Conservation (phyloP, 2,113 vertebrate species). For the Thamnaconus septentrionalis region DNA sequence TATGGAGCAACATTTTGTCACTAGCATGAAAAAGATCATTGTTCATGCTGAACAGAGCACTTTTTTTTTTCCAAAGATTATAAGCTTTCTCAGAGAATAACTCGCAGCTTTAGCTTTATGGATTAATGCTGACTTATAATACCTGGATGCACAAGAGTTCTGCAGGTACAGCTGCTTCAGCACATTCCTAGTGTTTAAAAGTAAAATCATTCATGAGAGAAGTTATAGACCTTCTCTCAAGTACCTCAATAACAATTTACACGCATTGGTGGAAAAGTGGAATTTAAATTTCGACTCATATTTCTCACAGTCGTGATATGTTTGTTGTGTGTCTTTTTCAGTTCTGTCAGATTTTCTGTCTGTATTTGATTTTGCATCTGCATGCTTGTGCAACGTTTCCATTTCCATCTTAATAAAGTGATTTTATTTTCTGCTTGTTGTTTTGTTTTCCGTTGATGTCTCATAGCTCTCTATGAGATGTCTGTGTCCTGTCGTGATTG, state of each 20-base stretch:
- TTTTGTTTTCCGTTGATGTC: conserved; percentile 52
- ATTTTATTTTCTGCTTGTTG: conserved; percentile 52
- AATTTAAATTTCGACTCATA: neutral
- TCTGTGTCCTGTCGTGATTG: conserved; percentile 41
- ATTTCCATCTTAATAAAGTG: conserved; percentile 67
- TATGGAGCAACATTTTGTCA: no score
- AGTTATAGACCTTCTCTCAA: conserved; percentile 4
- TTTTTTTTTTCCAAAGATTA: no score
- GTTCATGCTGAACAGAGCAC: no score
- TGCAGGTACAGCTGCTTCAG: conserved; percentile 10
- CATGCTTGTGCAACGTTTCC: conserved; percentile 65
- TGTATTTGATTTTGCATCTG: conserved; percentile 61
- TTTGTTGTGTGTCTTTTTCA: conserved; percentile 37
- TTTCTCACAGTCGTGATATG: neutral
- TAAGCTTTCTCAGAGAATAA: no score
- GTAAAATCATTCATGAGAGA: neutral
- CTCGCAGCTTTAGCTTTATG: no score
- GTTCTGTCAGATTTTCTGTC: conserved; percentile 42
- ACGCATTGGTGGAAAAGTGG: conserved; percentile 8
- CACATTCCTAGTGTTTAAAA: no score
- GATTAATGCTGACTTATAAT: conserved; percentile 40
- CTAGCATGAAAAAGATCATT: no score
- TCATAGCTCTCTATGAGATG: conserved; percentile 51
- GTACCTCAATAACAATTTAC: conserved; percentile 9
- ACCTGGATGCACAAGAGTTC: conserved; percentile 12